Percentiles rank a stretch among this genome's conserved stretches.
Evolutionary conservation across 2,797 vertebrate species (phyloP).

Genomic region (Psittacula echo): DNA sequence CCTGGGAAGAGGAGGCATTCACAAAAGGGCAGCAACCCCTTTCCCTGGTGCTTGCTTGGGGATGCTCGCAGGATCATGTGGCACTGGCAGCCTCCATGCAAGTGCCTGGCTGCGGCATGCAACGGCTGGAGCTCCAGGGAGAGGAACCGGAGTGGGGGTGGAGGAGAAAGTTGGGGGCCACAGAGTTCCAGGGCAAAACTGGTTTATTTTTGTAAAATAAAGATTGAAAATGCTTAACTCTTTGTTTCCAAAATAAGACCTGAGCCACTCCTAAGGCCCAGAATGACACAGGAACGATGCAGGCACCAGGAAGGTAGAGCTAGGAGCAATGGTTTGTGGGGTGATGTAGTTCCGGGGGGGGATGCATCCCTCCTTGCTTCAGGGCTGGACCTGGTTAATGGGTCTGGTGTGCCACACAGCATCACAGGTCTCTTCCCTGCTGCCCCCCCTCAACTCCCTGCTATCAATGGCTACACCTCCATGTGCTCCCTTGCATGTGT

Average conservation of each 20-base stretch:
- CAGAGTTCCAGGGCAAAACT: conserved; percentile 14
- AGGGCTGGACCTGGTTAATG: neutral
- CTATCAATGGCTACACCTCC: neutral
- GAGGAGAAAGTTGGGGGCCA: neutral
- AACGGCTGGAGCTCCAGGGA: neutral
- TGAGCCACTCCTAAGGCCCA: neutral
- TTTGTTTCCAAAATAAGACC: conserved; percentile 8
- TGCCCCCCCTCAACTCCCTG: neutral
- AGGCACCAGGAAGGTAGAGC: neutral
- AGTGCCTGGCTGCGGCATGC: fast-evolving
- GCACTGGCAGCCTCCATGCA: fast-evolving
- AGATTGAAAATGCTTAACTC: conserved; percentile 44
- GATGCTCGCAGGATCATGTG: neutral
- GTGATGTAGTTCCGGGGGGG: neutral
- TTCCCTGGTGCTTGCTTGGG: neutral
- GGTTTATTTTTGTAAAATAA: conserved; percentile 72
- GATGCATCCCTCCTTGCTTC: neutral
- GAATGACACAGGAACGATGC: neutral
- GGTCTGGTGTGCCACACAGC: fast-evolving
- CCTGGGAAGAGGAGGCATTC: neutral
- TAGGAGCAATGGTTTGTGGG: neutral
- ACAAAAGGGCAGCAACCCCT: neutral
- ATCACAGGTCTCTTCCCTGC: neutral
- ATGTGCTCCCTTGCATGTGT: neutral
- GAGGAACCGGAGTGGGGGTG: neutral